Base-by-base conservation (phyloP, 2,797 vertebrate species). In the Sebastes hubbsi region DNA sequence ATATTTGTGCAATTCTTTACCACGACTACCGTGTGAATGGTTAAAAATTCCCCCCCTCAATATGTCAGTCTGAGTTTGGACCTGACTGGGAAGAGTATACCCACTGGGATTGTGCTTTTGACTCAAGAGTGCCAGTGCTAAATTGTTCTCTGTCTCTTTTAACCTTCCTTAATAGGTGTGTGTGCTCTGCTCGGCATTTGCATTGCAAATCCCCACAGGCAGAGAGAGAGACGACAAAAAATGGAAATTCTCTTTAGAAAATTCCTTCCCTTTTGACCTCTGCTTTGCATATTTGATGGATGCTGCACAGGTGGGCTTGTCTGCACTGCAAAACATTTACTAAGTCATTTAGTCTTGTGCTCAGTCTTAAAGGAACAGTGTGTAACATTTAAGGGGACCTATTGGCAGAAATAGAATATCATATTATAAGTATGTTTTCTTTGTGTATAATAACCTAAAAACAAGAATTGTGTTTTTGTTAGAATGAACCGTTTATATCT, bases 151-250 rank as follows among this genome's bases (percentile, higher is more conserved):
- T 30, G 22, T 72, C 30, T 54, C 61, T 30, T 64, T 78, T 71
- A 76, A 64, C 56, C 72, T 58, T 38, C 52, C 25, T 38, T 77
- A 83, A 61, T 55, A 52, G n/a, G 16, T 58, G 22, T 68, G 20
- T 58, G 29, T 58, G 70, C 22, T 54, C 29, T 74, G 58, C 61
- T 72, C 9, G 10, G 12, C 29, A 85, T 88, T 88, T 86, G 77
- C 63, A 83, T 72, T 84, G 49, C 56, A 89, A 71, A 80, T 80
- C 30, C 14, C 20, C 25, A 0, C 1, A 52, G 18, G 59, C 8
- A 12, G 4, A 32, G 38, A 67, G 38, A 25, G 16, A 11, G 60
- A 22, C 10, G 32, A 54, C 2, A 38, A 67, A 58, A 58, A 82
- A 75, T 67, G 30, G 29, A 76, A 72, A 77, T 82, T 30, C 0